Base-by-base conservation (phyloP, 2,888 invertebrate genomes). In the Clitarchus hookeri region DNA sequence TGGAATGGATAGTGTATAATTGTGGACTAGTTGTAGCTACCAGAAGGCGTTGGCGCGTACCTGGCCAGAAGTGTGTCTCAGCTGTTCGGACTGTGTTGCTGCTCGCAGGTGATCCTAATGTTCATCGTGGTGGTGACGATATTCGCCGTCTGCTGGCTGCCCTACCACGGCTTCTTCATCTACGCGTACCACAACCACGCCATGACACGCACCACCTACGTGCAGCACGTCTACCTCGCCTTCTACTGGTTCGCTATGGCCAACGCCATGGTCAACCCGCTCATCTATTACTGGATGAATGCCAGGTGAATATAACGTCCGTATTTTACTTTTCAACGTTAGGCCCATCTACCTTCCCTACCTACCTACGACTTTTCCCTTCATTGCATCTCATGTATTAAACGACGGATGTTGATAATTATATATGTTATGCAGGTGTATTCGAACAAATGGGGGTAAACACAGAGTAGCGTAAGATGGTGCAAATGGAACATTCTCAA, bases 221-320 rank as follows among this genome's bases (percentile, higher is more conserved):
- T 92, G 9, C 93, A 93, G 88, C 92, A 93, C 88, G 89, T 93
- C 84, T 94, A 93, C 89, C 90, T 94, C 84, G 90, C 92, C 26
- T 93, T 93, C 89, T 92, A 92, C 88, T 92, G 92, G 92, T 90
- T 94, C 88, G 94, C 94, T 26, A 94, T 94, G 94, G 92, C 93
- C 87, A 93, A 93, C 89, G 92, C 93, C 44, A 93, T 93, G 92
- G 93, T 93, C 89, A 93, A 93, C 89, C 93, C 93, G 11, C 91
- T 93, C 88, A 92, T 94, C 82, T 93, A 93, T 89, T 93, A 93
- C 89, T 92, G 93, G 91, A 93, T 94, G 93, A 94, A 93, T 88
- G 91, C 92, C 84, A 89, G 89, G 90, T 90, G 88, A 88, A 86
- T 85, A 36, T 16, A 48, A 48, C 48, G 48, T 8, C 48, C 48